These are phyloP conservation scores for Coleophora deauratella DNA, from an alignment of 2,888 invertebrate genomes.

Conservation along the genomic window DNA sequence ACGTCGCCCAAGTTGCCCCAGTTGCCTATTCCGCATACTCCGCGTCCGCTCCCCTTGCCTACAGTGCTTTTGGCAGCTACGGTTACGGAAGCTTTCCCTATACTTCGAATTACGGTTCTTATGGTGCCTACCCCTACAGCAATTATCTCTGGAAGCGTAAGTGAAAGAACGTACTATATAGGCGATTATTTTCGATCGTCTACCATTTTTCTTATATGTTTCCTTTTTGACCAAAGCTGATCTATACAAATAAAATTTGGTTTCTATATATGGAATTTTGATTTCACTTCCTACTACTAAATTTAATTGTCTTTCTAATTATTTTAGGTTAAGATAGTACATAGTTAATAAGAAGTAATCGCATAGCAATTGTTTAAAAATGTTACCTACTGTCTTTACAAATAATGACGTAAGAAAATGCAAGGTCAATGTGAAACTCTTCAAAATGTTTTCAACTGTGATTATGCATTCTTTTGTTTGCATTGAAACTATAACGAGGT, in stretches of 20 bases:
- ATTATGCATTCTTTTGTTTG: conserved; percentile 66
- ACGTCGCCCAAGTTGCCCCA: conserved; percentile 16
- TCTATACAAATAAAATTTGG: too few relatives aligned
- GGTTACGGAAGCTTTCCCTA: conserved; percentile 6
- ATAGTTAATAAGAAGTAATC: too few relatives aligned
- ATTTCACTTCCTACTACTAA: too few relatives aligned
- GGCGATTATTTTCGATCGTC: background rate
- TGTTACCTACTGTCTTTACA: too few relatives aligned
- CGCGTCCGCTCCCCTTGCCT: conserved; percentile 6
- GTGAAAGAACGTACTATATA: conserved; percentile 7
- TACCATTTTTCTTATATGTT: too few relatives aligned
- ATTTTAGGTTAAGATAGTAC: too few relatives aligned
- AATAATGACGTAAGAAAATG: conserved; percentile 3
- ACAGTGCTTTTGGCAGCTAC: conserved; percentile 11
- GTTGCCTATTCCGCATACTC: conserved; percentile 4
- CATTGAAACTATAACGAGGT: conserved; percentile 36
- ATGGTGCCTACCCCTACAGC: conserved; percentile 2
- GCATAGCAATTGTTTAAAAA: too few relatives aligned
- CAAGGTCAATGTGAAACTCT: conserved; percentile 22
- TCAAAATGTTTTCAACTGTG: conserved; percentile 18
- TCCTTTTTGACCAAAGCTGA: too few relatives aligned
- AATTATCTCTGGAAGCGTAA: conserved; percentile 10
- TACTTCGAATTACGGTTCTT: too few relatives aligned
- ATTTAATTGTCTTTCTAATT: too few relatives aligned
- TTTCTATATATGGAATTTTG: too few relatives aligned